Evolutionary conservation across 2,888 invertebrate genomes (phyloP).

Genomic region (Cephus runcator): DNA sequence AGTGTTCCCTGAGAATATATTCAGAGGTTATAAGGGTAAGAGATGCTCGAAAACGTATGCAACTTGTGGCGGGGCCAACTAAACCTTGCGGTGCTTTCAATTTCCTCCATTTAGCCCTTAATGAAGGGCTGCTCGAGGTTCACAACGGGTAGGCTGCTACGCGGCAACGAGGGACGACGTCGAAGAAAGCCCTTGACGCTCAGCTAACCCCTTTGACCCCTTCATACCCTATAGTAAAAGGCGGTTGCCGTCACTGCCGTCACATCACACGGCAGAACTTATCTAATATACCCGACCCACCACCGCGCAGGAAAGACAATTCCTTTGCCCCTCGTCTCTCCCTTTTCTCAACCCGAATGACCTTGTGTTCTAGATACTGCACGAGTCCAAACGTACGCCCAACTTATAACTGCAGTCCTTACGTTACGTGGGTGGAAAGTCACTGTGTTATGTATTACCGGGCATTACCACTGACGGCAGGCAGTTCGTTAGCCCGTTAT

Average conservation of each 20-base stretch:
- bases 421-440: constrained; percentile 2
- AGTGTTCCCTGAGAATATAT: not conserved
- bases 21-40: not conserved
- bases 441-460: constrained; percentile 15
- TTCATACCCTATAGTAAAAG: constrained; percentile 25
- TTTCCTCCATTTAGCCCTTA: constrained; percentile 52
- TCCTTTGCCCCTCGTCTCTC: not conserved
- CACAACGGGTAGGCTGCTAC: constrained; percentile 26
- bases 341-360: not conserved
- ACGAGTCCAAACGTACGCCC: not conserved
- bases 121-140: constrained; percentile 43
- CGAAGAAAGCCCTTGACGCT: constrained; percentile 42
- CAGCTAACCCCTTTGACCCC: constrained; percentile 30
- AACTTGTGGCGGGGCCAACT: not conserved
- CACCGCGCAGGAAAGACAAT: not conserved
- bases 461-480: constrained; percentile 12
- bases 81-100: constrained; percentile 47
- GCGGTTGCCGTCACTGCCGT: constrained; percentile 41
- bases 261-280: constrained; percentile 47
- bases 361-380: not conserved
- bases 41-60: not conserved
- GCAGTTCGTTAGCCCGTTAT: constrained; percentile 20
- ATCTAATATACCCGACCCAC: constrained; percentile 47
- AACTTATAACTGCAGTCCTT: not conserved
- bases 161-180: constrained; percentile 34